Evolutionary conservation across 2,888 invertebrate species (phyloP).

Genomic region (Pegoplata infirma): DNA sequence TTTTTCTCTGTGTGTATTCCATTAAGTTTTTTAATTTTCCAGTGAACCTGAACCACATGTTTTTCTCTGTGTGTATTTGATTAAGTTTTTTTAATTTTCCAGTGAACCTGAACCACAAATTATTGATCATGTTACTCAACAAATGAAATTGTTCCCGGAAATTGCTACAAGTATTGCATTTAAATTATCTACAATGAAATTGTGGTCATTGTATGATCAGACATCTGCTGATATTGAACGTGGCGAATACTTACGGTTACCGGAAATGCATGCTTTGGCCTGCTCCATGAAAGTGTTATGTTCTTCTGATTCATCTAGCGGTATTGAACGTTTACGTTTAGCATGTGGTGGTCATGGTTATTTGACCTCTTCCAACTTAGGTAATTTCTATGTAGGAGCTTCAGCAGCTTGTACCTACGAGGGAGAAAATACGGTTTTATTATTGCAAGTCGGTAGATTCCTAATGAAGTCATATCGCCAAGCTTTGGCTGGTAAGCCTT

Average conservation of each 20-base stretch:
- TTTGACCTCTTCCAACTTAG: conserved; percentile 90
- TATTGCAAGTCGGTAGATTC: conserved; percentile 92
- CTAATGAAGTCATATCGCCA: conserved; percentile 88
- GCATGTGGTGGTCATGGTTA: conserved; percentile 98
- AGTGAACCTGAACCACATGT: conserved; percentile 91
- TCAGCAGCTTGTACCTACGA: conserved; percentile 96
- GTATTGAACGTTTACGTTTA: conserved; percentile 90
- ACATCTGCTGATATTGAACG: conserved; percentile 87
- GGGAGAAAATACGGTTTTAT: conserved; percentile 96
- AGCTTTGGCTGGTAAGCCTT: conserved; percentile 80
- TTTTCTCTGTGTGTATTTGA: too few species aligned
- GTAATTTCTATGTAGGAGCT: conserved; percentile 87
- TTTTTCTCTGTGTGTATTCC: too few species aligned
- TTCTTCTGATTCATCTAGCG: conserved; percentile 85
- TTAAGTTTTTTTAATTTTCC: conserved; percentile 60
- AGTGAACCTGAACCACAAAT: conserved; percentile 93
- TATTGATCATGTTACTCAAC: conserved; percentile 95
- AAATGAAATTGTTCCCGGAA: conserved; percentile 92
- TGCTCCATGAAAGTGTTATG: conserved; percentile 92
- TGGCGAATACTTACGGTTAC: conserved; percentile 88
- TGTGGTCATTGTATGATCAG: conserved; percentile 82
- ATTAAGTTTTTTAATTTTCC: conserved; percentile 60
- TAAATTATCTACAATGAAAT: conserved; percentile 78
- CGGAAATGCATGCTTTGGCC: conserved; percentile 91
- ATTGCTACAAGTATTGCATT: conserved; percentile 89